Percentiles rank a stretch among this genome's conserved stretches.
phyloP scores from a whole-genome alignment of 92 coral and sea anemone genomes.

The Meandrina meandrites region DNA sequence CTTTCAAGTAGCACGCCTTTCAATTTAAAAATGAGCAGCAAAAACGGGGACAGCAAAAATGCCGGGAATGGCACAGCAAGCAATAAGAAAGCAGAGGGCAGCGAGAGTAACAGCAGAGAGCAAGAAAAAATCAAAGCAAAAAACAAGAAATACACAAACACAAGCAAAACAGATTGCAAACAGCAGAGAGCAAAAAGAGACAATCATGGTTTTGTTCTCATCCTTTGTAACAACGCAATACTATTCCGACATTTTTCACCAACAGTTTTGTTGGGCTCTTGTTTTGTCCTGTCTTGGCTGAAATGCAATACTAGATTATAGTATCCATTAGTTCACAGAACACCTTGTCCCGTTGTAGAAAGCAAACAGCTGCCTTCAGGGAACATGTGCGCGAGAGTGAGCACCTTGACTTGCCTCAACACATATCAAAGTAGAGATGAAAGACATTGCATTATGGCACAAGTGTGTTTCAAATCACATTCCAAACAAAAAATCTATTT shows the following conservation, averaged over 20 bases:
- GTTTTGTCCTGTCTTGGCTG: conserved; percentile 62
- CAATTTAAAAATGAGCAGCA: conserved; percentile 79
- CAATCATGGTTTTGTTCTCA: conserved; percentile 98
- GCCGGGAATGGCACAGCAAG: conserved; percentile 75
- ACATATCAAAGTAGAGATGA: conserved; percentile 12
- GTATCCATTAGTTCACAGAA: conserved; percentile 63
- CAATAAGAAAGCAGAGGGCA: conserved; percentile 61
- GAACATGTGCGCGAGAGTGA: neutral
- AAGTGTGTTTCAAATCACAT: neutral
- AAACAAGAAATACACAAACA: conserved; percentile 64
- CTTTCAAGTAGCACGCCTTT: conserved; percentile 99
- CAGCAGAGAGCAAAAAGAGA: conserved; percentile 78
- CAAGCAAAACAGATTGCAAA: conserved; percentile 61
- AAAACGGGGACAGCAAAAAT: conserved; percentile 74
- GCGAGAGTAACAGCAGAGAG: conserved; percentile 79
- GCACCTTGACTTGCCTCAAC: conserved; percentile 30
- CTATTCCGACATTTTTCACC: conserved; percentile 62
- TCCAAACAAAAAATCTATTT: neutral
- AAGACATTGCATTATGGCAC: conserved; percentile 14
- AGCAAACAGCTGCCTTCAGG: neutral
- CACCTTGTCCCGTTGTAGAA: conserved; percentile 58
- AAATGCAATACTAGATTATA: conserved; percentile 58
- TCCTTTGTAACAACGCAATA: conserved; percentile 84
- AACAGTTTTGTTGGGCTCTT: conserved; percentile 34
- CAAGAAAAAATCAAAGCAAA: conserved; percentile 88